Base-by-base conservation (phyloP, 2,888 invertebrate species). In the Catocala sponsa region DNA sequence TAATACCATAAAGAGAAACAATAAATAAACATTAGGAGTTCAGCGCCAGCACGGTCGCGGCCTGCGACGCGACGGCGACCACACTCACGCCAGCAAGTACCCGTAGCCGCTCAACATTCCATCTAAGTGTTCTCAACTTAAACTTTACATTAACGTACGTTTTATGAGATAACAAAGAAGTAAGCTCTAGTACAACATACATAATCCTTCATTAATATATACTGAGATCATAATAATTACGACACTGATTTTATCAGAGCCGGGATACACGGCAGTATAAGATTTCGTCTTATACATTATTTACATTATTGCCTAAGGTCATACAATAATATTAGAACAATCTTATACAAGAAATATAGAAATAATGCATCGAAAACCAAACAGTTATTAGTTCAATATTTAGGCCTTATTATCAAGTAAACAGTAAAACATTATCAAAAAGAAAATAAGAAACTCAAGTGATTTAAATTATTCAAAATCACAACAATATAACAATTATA, bases 151-250 rank as follows among this genome's bases (percentile, higher is more conserved):
- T 38, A 9, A 70, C 13, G 25, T 25, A 12, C 46, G 35, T 59
- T 68, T 41, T 65, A 67, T 63, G 63, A 65, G 60, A 76, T 68
- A 73, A 62, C 59, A 68, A 73, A 69, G 57, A 58, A 70, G 50
- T 62, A 55, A 62, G 63, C 42, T 41, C 9, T 43, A 57, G 41
- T 38, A 38, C 35, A 67, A 44, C 56, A 56, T 60, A 63, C 56
- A 63, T 38, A 25, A 25, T 54, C 59, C 59, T 47, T 67, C 48
- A 68, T 63, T 76, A 66, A 77, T 61, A 69, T 76, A 79, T 74
- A 74, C 76, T 87, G 87, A 88, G 87, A 88, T 88, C 88, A 87
- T 81, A 76, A 71, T 72, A 78, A 65, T 71, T 67, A 77, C 70
- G 75, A 74, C 62, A 77, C 84, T 72, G 83, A 86, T 85, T 75